These are phyloP conservation scores for Formicarius rufipectus DNA, from an alignment of 2,113 vertebrate genomes.

Conservation along the genomic window DNA sequence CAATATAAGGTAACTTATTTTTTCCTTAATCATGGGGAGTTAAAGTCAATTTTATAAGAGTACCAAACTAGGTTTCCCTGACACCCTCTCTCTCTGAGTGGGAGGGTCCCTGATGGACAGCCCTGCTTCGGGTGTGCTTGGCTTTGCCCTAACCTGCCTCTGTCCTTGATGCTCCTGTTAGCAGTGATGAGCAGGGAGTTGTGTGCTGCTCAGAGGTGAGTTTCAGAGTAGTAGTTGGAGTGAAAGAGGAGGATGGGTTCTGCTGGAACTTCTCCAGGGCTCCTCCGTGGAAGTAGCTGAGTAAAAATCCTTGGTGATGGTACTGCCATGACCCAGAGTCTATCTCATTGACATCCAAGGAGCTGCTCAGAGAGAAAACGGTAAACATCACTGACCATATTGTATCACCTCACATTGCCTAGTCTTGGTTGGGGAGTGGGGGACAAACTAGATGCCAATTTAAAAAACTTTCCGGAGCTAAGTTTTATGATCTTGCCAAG, in stretches of 20 bases:
- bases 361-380: background rate
- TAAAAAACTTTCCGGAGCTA: background rate
- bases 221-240: background rate
- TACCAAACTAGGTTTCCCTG: background rate
- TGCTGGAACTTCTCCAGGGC: background rate
- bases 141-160: background rate
- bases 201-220: background rate
- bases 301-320: background rate
- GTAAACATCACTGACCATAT: background rate
- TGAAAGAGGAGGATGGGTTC: background rate
- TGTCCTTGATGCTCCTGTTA: background rate
- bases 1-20: background rate
- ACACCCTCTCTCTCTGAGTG: background rate
- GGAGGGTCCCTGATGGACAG: background rate
- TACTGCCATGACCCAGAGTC: background rate
- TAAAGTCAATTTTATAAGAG: background rate
- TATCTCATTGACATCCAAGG: background rate
- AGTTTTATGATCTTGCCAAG: background rate
- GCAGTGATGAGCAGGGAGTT: background rate
- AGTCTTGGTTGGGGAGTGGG: background rate
- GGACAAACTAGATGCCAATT: background rate
- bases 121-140: background rate
- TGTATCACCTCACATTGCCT: background rate
- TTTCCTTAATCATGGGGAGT: background rate
- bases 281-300: background rate